Base-by-base conservation (phyloP, 2,888 invertebrate species). In the Andrena bucephala region DNA sequence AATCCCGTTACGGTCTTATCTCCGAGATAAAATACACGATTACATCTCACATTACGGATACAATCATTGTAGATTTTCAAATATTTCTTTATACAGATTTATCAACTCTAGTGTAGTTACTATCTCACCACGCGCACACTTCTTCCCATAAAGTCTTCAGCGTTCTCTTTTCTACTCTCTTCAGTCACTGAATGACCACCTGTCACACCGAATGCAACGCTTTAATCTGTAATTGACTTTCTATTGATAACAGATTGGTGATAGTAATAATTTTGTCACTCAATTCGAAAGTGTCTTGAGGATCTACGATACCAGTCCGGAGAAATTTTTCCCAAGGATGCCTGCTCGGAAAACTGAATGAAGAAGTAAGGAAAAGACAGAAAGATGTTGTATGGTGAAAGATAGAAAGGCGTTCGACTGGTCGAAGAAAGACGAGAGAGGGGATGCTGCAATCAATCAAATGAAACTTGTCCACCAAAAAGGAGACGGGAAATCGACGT, bases 361-460 rank as follows among this genome's bases (percentile, higher is more conserved):
- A 65, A 77, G 8, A 29, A 42, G 29, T 52, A 59, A 66, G 50
- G 29, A 50, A 16, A 29, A 52, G 13, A 36, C 24, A 29, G 69
- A 27, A 65, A 57, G 62, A 71, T 66, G 76, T 20, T 60, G 52
- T 33, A 13, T 62, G 54, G 73, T 66, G 48, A 52, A 69, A 72
- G 42, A 52, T 77, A 72, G 54, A 42, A 60, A 6, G 16, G 8
- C 10, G 70, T 29, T 27, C 66, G n/a, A 8, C 3, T 10, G 57
- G 27, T 50, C 52, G 31, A 77, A 60, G 42, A 67, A 67, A 65
- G 50, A 77, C 66, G 67, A 72, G 52, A 33, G 65, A 29, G 33
- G 65, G 42, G 10, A 57, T 24, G 27, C 48, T 42, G 57, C 60
- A 62, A 83, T 84, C 78, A 76, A 85, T 84, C 75, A 78, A 83